Evolutionary conservation across 2,113 vertebrate genomes (phyloP).

Genomic region (Psittacula cyanocephala): DNA sequence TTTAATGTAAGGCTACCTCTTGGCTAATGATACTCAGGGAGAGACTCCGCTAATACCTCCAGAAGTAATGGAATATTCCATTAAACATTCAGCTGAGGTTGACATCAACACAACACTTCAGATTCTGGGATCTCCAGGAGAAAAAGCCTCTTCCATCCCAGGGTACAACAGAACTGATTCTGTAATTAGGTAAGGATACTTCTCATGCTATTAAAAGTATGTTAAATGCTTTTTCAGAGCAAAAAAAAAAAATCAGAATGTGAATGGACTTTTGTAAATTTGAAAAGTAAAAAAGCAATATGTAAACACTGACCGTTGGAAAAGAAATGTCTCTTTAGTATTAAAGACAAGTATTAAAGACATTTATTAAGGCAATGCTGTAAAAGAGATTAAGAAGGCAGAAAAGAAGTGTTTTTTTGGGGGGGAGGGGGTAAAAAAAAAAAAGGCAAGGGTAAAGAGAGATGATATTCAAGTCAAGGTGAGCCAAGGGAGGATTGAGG

Average conservation of each 20-base stretch:
- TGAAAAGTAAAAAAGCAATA: not conserved
- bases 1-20: conserved; percentile 89
- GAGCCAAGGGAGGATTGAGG: not conserved
- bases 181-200: conserved; percentile 89
- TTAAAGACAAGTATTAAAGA: not conserved
- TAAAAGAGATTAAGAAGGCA: not conserved
- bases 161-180: conserved; percentile 98
- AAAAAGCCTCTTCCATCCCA: conserved; percentile 97
- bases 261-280: not conserved
- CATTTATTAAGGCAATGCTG: not conserved
- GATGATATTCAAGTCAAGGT: not conserved
- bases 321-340: not conserved
- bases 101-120: conserved; percentile 98
- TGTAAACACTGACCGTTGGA: not conserved
- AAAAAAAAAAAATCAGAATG: not conserved
- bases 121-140: conserved; percentile 96
- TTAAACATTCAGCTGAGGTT: conserved; percentile 95
- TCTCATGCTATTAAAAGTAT: not conserved
- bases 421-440: not conserved
- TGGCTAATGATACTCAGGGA: conserved; percentile 98
- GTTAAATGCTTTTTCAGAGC: not conserved
- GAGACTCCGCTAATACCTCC: conserved; percentile 97
- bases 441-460: not conserved
- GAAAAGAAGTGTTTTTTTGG: not conserved
- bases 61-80: conserved; percentile 99